Evolutionary conservation across 2,113 vertebrate genomes (phyloP), one percentile per base, ranked within the genome.

Genomic region (Apeltes quadracus): DNA sequence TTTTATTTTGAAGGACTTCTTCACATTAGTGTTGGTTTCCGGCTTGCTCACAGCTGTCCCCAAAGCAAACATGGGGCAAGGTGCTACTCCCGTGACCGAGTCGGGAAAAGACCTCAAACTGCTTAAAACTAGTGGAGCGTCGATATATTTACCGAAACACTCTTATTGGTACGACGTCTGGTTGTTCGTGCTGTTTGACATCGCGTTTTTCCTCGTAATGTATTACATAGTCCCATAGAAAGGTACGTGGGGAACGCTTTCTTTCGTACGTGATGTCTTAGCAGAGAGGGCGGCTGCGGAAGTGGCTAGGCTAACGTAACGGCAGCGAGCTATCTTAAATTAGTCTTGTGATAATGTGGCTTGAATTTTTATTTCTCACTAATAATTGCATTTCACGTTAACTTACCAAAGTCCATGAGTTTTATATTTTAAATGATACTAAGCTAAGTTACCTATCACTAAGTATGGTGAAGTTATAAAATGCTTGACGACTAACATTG

Each of bases 81-180:
- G 22, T 0, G 13, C 41, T 0, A 11, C n/a, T 44, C 36, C 44
- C 0, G 56, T 7, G 43, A 14, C 23, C 1, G 67, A 74, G 25
- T 29, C 76, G 0, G 29, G 61, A 3, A 68, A 68, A 14, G 48
- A 73, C 6, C 0, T 18, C 0, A 83, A 75, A 23, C 64, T 18
- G 76, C 50, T 5, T 3, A 78, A 69, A 20, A 8, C 14, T 16
- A 43, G 36, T 5, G 69, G 8, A 7, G 62, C 0, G 1, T 4
- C 57, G 2, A 8, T 57, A 9, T 62, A 77, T 7, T 69, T 95
- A 6, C 93, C 93, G 0, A 92, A 93, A 46, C 94, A 95, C 20
- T 96, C 95, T 0, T 98, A 98, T 87, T 98, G 97, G 97, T 90
- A 96, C 67, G 97, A 98, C 50, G 58, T 97, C 1, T 97, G 95